Evolutionary conservation across 2,888 invertebrate species (phyloP).

Genomic region (Alloplasta piceator): DNA sequence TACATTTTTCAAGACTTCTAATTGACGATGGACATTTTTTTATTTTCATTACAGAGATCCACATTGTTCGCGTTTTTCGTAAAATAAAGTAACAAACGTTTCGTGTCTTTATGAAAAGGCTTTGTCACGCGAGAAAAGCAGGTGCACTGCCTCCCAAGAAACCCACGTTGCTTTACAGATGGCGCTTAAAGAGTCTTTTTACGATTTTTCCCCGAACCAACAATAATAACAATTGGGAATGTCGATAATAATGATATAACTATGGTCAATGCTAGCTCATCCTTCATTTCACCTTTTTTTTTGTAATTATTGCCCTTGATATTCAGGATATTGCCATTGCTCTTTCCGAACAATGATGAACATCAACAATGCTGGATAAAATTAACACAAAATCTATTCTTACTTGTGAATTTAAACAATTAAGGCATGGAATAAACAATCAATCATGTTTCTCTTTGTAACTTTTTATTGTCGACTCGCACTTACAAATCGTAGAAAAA

Average conservation of each 20-base stretch:
- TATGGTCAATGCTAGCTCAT: background rate
- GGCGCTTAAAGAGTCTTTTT: slow-evolving; percentile 20
- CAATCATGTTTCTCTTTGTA: too few species aligned
- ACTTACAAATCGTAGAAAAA: slow-evolving; percentile 77
- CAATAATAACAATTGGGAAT: slow-evolving; percentile 3
- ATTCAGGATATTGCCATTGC: too few species aligned
- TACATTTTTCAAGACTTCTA: background rate
- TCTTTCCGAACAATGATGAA: too few species aligned
- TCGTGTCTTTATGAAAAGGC: background rate
- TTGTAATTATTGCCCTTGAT: background rate
- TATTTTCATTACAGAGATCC: background rate
- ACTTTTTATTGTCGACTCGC: slow-evolving; percentile 71
- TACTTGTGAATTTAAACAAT: too few species aligned
- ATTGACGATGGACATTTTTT: background rate
- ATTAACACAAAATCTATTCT: too few species aligned
- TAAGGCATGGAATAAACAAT: too few species aligned
- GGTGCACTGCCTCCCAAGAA: slow-evolving; percentile 8
- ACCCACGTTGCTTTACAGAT: slow-evolving; percentile 4
- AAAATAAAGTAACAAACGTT: background rate
- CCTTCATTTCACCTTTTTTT: slow-evolving; percentile 11
- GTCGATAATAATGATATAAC: background rate
- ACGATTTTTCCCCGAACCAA: background rate
- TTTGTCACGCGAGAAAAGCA: slow-evolving; percentile 28
- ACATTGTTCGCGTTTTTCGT: background rate
- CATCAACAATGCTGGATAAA: too few species aligned